These are phyloP conservation scores for Carettochelys insculpta DNA, from an alignment of 2,113 vertebrate genomes.

Conservation along the genomic window DNA sequence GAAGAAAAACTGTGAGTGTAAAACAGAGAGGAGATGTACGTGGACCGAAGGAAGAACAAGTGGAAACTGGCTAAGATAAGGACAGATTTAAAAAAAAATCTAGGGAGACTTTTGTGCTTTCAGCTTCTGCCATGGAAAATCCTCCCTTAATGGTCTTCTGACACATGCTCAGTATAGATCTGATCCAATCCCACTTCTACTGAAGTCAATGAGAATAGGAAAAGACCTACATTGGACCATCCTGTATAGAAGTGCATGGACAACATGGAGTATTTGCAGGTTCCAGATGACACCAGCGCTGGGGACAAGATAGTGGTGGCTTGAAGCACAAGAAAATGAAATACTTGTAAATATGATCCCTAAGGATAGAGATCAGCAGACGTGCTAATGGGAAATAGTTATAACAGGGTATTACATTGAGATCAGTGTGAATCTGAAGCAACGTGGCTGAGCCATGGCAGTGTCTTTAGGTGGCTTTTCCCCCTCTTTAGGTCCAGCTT, in stretches of 20 bases:
- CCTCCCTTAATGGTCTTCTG: background rate
- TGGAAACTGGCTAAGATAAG: fast-evolving
- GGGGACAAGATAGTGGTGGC: background rate
- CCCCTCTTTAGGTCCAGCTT: fast-evolving
- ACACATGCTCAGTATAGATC: background rate
- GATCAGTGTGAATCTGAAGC: background rate
- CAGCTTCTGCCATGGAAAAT: background rate
- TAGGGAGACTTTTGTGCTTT: background rate
- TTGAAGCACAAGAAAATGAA: background rate
- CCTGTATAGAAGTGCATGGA: background rate
- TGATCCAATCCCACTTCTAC: background rate
- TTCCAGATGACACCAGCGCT: background rate
- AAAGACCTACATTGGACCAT: background rate
- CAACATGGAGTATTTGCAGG: background rate
- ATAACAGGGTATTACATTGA: background rate
- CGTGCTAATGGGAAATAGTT: fast-evolving
- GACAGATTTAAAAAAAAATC: background rate
- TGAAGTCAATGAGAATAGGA: background rate
- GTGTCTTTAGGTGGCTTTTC: background rate
- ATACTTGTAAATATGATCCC: background rate
- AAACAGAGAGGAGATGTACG: background rate
- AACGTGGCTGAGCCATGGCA: background rate
- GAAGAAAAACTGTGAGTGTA: background rate
- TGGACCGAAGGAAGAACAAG: background rate
- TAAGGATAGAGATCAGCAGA: background rate